A percentile compares a stretch with the other conserved stretches of the same genome.
phyloP scores from a whole-genome alignment of 2,113 vertebrate species.

The Atrichornis clamosus region DNA sequence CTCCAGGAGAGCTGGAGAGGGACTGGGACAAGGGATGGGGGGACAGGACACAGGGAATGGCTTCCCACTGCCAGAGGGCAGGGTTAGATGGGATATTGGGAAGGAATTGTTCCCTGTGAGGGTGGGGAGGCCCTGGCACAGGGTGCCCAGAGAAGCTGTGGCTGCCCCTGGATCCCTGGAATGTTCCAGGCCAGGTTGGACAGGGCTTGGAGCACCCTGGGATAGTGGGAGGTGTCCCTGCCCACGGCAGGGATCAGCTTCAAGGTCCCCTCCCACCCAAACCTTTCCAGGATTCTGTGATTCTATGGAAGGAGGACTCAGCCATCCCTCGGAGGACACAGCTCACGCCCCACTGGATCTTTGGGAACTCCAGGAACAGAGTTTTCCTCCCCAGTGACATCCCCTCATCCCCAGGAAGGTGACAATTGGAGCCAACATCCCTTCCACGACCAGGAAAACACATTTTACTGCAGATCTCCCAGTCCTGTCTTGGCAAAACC shows the following conservation, averaged over 20 bases:
- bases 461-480: neutral
- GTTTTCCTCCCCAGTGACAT: fast-evolving
- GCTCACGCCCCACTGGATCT: neutral
- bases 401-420: slow-evolving; percentile 4
- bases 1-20: neutral
- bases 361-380: neutral
- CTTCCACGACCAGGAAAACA: neutral
- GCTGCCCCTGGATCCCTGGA: neutral
- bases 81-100: neutral
- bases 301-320: neutral
- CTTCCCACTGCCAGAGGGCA: neutral
- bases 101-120: neutral
- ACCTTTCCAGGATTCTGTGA: neutral
- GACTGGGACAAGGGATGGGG: neutral
- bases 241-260: neutral
- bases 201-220: neutral
- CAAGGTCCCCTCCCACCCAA: neutral
- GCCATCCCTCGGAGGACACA: neutral
- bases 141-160: neutral
- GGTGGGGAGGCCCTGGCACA: neutral
- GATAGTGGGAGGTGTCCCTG: neutral
- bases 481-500: neutral
- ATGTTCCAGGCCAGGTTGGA: neutral
- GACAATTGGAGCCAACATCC: slow-evolving; percentile 25
- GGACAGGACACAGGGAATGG: neutral